A percentile compares a stretch with the other conserved stretches of the same genome.
Evolutionary conservation across 2,888 invertebrate genomes (phyloP).

Genomic region (Agrochola litura): DNA sequence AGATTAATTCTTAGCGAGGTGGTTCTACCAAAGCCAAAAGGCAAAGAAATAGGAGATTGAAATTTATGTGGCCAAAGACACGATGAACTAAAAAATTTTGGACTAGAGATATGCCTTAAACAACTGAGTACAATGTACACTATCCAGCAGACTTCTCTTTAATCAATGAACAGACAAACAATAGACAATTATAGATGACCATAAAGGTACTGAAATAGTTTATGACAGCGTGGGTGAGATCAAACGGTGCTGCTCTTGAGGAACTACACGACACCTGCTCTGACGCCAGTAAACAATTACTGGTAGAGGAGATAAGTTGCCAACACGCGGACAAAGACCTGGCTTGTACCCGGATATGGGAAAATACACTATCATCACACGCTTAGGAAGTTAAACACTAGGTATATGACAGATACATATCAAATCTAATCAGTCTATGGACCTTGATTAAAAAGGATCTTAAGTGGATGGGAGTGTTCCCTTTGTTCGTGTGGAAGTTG

Average conservation of each 20-base stretch:
- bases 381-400: background rate
- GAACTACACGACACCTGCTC: constrained; percentile 77
- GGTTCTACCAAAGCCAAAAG: background rate
- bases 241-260: constrained; percentile 68
- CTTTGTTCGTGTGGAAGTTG: background rate
- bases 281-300: constrained; percentile 52
- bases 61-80: background rate
- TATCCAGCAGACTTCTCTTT: constrained; percentile 44
- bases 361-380: background rate
- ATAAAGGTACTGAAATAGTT: constrained; percentile 67
- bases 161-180: constrained; percentile 67
- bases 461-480: background rate
- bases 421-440: background rate
- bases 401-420: too few species aligned
- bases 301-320: constrained; percentile 15
- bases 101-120: constrained; percentile 3
- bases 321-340: constrained; percentile 2
- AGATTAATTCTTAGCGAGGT: background rate
- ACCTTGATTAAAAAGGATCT: background rate
- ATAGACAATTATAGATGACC: constrained; percentile 67
- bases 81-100: background rate
- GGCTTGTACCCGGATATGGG: constrained; percentile 32
- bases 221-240: constrained; percentile 69
- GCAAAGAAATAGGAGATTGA: background rate
- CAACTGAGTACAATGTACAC: constrained; percentile 32